Percentiles rank a stretch among this genome's conserved stretches.
Evolutionary conservation across 2,797 vertebrate genomes (phyloP).

Genomic region (Botia almorhae): DNA sequence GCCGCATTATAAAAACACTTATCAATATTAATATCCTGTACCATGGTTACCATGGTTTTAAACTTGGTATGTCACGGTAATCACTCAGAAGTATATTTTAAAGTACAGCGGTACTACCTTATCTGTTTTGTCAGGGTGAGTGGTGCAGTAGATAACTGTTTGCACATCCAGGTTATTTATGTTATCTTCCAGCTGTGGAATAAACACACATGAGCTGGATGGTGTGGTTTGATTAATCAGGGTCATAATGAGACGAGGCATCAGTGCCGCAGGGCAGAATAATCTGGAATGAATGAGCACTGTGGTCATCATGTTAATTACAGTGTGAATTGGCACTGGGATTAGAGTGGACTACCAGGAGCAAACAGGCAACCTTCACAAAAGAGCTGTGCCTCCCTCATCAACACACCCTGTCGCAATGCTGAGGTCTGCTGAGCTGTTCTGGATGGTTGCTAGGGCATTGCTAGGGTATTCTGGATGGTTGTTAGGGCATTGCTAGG

Average conservation of each 20-base stretch:
- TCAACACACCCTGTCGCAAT: too few species aligned
- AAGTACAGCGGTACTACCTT: not conserved
- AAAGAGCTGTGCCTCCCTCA: not conserved
- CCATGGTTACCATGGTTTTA: too few species aligned
- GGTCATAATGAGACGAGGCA: constrained; percentile 22
- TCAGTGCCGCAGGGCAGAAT: not conserved
- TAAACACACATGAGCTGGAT: not conserved
- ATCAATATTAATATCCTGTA: too few species aligned
- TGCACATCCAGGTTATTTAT: not conserved
- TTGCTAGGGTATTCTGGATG: not conserved
- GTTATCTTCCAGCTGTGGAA: constrained; percentile 14
- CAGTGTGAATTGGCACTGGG: not conserved
- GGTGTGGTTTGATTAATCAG: constrained; percentile 33
- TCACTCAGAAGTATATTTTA: too few species aligned
- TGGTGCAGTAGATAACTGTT: not conserved
- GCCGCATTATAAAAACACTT: not conserved
- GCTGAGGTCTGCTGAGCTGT: not conserved
- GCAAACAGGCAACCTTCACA: not conserved
- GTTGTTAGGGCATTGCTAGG: too few species aligned
- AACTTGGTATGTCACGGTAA: too few species aligned
- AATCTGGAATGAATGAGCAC: constrained; percentile 46
- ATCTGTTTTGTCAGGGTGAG: not conserved
- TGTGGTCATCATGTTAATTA: constrained; percentile 46
- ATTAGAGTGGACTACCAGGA: not conserved
- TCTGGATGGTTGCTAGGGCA: not conserved